phyloP scores from a whole-genome alignment of 1,140 invertebrate genomes.

The Reticulitermes speratus region DNA sequence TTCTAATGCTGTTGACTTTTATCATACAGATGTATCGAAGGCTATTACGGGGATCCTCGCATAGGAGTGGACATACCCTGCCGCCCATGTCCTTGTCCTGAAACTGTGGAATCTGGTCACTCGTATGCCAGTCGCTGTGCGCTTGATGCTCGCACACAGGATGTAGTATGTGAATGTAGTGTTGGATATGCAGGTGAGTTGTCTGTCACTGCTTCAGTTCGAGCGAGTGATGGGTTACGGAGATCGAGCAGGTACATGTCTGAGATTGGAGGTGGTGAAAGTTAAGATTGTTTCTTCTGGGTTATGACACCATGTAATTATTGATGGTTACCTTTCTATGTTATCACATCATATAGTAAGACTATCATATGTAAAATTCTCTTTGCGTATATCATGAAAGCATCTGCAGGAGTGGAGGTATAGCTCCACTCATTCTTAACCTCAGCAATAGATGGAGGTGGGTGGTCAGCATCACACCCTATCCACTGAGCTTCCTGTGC shows the following conservation, averaged over 20 bases:
- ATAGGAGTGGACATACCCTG: constrained; percentile 88
- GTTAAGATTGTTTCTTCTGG: background rate
- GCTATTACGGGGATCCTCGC: constrained; percentile 94
- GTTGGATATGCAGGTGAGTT: constrained; percentile 74
- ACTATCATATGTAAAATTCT: too few relatives aligned
- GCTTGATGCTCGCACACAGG: constrained; percentile 79
- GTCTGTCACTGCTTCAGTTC: background rate
- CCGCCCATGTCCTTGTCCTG: constrained; percentile 91
- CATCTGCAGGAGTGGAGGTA: too few relatives aligned
- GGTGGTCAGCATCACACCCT: too few relatives aligned
- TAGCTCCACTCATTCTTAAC: too few relatives aligned
- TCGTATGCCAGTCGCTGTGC: constrained; percentile 89
- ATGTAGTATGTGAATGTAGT: constrained; percentile 92
- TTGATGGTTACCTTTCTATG: too few relatives aligned
- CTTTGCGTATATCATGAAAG: too few relatives aligned
- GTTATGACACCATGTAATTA: too few relatives aligned
- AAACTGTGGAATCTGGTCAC: constrained; percentile 72
- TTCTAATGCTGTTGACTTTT: background rate
- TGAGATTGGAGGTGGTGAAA: background rate
- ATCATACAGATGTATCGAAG: constrained; percentile 70
- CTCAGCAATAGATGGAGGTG: too few relatives aligned
- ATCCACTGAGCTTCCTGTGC: too few relatives aligned
- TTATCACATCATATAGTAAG: too few relatives aligned
- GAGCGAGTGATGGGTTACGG: background rate
- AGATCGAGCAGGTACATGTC: background rate